Evolutionary conservation across 2,888 invertebrate species (phyloP).

Genomic region (Lasioglossum vierecki): DNA sequence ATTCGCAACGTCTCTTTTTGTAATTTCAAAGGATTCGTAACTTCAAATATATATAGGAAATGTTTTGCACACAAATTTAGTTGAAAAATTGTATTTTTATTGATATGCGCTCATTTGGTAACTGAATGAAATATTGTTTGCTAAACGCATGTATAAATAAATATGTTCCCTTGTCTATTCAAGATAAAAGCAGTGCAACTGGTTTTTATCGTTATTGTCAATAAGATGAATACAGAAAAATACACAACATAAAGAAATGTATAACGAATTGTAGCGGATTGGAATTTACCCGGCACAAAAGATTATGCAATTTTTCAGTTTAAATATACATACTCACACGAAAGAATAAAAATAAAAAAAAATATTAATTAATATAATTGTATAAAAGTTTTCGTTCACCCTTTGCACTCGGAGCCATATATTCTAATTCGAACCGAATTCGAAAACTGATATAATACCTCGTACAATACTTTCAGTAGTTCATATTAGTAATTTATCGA

Average conservation of each 20-base stretch:
- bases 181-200: neutral
- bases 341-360: neutral
- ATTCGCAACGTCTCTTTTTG: neutral
- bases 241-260: neutral
- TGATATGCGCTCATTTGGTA: conserved; percentile 14
- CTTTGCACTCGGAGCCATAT: no score
- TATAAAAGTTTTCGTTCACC: neutral
- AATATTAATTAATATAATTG: neutral
- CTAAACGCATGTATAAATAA: neutral
- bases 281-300: conserved; percentile 32
- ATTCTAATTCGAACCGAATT: no score
- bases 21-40: conserved; percentile 23
- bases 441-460: no score
- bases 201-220: neutral
- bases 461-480: no score
- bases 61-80: neutral
- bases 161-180: neutral
- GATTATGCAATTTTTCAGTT: conserved; percentile 47
- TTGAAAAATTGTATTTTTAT: conserved; percentile 3
- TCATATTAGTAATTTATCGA: no score
- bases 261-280: neutral
- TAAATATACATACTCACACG: neutral
- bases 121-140: neutral
- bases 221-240: neutral
- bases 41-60: neutral